Base-by-base conservation (phyloP, 1,140 invertebrate genomes). In the Drosophila ananassae region DNA sequence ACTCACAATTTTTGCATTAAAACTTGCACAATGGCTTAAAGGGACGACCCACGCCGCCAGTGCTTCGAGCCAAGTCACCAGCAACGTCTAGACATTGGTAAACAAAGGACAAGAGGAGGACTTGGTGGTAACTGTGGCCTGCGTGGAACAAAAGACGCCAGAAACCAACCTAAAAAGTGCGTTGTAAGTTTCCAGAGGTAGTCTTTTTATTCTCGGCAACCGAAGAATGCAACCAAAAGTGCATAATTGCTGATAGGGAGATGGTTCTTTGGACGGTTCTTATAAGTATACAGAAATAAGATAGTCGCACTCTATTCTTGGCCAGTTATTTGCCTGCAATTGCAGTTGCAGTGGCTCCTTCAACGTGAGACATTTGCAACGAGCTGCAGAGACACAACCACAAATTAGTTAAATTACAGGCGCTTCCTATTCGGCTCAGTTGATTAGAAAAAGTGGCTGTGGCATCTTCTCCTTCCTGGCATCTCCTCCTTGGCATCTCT, bases 381-480 rank as follows among this genome's bases (percentile, higher is more conserved):
- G 41, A 63, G 57, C 46, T 51, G 57, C 22, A 52, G 41, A 53
- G 4, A 21, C 39, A 41, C 47, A 64, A 21, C 60, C 61, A 77
- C 80, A 89, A 89, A 89, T 89, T 89, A 89, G 84, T 87, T 77
- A 89, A 89, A 89, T 89, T 89, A 83, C 83, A 89, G 68, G 76
- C 83, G 75, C 71, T 75, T 62, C 46, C 77, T 55, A 60, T 63
- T 54, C 62, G 68, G 69, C 62, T 76, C 68, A 63, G 54, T 73
- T 89, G 83, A 89, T 89, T 89, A 89, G 83, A 89, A 89, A 89
- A 89, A 89, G 83, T 78, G 71, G 66, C 63, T 69, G 73, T 62
- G 52, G 63, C 66, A 77, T 77, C 73, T 54, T 53, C 52, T 62
- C 9, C 50, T 34, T 47, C 53, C 22, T 12, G 48, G 60, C 39